Evolutionary conservation across 2,888 invertebrate genomes (phyloP).

Genomic region (Ectropis crepuscularia): DNA sequence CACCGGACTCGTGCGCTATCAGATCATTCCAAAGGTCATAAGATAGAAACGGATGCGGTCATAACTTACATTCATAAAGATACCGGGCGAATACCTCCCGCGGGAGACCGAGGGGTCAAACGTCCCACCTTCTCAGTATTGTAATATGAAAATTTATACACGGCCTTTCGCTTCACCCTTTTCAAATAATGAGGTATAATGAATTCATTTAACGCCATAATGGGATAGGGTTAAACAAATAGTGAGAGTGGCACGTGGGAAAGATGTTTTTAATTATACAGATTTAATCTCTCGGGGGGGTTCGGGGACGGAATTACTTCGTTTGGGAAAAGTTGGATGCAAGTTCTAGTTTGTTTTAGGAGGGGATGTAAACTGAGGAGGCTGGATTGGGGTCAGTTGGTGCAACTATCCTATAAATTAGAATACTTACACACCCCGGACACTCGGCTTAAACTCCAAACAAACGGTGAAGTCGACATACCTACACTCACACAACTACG

Average conservation of each 20-base stretch:
- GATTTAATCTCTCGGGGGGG: slow-evolving; percentile 10
- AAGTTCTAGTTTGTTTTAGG: slow-evolving; percentile 1
- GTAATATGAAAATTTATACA: slow-evolving; percentile 37
- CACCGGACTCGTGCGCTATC: slow-evolving; percentile 55
- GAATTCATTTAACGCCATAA: slow-evolving; percentile 30
- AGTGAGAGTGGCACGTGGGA: slow-evolving; percentile 21
- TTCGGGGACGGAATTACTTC: slow-evolving; percentile 8
- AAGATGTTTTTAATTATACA: slow-evolving; percentile 20
- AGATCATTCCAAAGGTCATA: slow-evolving; percentile 59
- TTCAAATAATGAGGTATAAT: slow-evolving; percentile 36
- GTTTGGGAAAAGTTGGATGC: slow-evolving; percentile 2
- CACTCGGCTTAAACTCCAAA: too few species aligned
- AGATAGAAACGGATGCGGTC: slow-evolving; percentile 50
- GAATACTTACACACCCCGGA: too few species aligned
- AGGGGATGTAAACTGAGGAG: slow-evolving; percentile 10
- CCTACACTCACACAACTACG: too few species aligned
- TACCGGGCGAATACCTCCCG: slow-evolving; percentile 36
- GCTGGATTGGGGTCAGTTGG: slow-evolving; percentile 41
- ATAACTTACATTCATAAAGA: slow-evolving; percentile 49
- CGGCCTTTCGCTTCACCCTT: slow-evolving; percentile 29
- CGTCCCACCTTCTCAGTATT: slow-evolving; percentile 38
- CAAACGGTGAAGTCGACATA: too few species aligned
- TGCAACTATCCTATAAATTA: slow-evolving; percentile 42
- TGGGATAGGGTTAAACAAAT: slow-evolving; percentile 29
- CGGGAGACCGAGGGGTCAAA: slow-evolving; percentile 15